Percentiles rank a stretch among this genome's conserved stretches.
These are phyloP conservation scores for Liolophura sinensis DNA, from an alignment of 1,140 invertebrate species.

Conservation along the genomic window DNA sequence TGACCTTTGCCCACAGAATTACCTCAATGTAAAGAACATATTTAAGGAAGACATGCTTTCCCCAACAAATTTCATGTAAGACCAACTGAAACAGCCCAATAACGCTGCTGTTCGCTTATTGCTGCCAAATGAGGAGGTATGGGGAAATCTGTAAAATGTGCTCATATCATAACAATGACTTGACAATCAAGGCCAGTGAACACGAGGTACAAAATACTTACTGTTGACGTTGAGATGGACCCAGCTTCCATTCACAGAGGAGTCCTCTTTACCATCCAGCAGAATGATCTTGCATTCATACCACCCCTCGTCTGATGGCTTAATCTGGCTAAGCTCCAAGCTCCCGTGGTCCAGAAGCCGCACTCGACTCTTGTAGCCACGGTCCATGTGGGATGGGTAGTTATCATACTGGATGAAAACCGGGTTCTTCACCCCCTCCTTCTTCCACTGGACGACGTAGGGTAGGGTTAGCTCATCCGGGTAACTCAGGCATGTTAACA, in stretches of 20 bases:
- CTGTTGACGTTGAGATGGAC: conserved; percentile 95
- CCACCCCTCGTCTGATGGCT: conserved; percentile 93
- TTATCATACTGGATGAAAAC: conserved; percentile 73
- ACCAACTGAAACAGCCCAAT: no score
- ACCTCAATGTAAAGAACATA: no score
- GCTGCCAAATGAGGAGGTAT: no score
- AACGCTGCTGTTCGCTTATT: no score
- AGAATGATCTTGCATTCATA: conserved; percentile 97
- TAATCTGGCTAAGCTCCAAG: conserved; percentile 90
- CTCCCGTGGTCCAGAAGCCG: conserved; percentile 84
- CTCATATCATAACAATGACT: no score
- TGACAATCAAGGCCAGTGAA: no score
- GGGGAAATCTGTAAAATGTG: no score
- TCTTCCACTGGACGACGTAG: conserved; percentile 97
- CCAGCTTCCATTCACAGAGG: conserved; percentile 81
- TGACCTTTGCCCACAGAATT: no score
- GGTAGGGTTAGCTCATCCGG: conserved; percentile 91
- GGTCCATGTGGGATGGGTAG: conserved; percentile 90
- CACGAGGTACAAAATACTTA: conserved; percentile 56
- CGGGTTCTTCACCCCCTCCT: conserved; percentile 73
- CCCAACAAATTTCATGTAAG: no score
- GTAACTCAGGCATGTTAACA: conserved; percentile 96
- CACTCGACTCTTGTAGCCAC: conserved; percentile 88
- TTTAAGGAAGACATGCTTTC: no score
- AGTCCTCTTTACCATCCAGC: conserved; percentile 84